These are phyloP conservation scores for Phymastichus coffea DNA, from an alignment of 1,140 invertebrate species.

Conservation along the genomic window DNA sequence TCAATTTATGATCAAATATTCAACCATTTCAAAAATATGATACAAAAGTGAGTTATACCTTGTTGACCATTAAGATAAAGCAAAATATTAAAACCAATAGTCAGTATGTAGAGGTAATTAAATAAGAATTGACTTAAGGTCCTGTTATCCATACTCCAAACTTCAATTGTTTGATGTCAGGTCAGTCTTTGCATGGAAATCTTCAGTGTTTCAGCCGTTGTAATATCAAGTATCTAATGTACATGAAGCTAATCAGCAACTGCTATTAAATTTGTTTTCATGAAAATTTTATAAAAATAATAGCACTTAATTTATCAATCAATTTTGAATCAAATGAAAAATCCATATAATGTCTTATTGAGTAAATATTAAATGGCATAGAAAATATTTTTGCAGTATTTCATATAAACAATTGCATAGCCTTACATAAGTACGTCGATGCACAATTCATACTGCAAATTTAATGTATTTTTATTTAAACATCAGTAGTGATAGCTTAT, in stretches of 20 bases:
- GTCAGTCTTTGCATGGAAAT: constrained; percentile 15
- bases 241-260: neutral
- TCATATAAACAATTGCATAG: constrained; percentile 19
- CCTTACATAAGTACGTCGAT: constrained; percentile 24
- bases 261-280: constrained; percentile 1
- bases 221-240: constrained; percentile 5
- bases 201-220: constrained; percentile 1
- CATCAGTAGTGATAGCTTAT: constrained; percentile 23
- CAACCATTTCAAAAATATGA: neutral
- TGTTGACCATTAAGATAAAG: constrained; percentile 8
- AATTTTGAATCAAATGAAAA: constrained; percentile 12
- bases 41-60: neutral
- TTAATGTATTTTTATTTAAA: constrained; percentile 16
- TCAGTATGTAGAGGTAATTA: constrained; percentile 6
- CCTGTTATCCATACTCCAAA: neutral
- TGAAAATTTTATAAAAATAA: constrained; percentile 4
- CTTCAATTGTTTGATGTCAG: neutral
- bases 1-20: neutral
- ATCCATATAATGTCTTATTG: constrained; percentile 12
- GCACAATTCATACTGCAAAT: constrained; percentile 12
- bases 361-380: constrained; percentile 6
- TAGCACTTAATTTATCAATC: constrained; percentile 6
- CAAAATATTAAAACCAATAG: constrained; percentile 5
- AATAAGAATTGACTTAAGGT: constrained; percentile 7
- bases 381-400: constrained; percentile 15